A percentile compares a stretch with the other conserved stretches of the same genome.
Evolutionary conservation across 2,888 invertebrate species (phyloP).

Genomic region (Boloria selene): DNA sequence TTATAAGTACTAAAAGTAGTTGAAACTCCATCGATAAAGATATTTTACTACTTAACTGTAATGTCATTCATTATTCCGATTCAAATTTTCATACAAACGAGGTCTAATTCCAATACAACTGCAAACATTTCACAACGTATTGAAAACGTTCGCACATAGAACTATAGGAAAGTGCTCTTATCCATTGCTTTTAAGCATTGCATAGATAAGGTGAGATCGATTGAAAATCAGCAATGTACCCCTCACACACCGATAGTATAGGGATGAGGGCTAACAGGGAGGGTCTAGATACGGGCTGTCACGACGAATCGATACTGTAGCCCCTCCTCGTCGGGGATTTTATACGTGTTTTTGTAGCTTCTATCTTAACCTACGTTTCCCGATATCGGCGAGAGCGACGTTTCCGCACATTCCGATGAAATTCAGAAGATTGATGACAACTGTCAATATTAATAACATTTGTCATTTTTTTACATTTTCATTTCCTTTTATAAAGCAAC

Average conservation of each 20-base stretch:
- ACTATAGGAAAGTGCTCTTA: neutral
- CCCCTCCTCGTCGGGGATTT: slow-evolving; percentile 30
- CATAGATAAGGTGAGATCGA: neutral
- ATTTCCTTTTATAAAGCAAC: no score
- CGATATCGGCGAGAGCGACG: neutral
- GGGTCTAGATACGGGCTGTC: slow-evolving; percentile 53
- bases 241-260: slow-evolving; percentile 11
- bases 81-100: no score
- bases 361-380: slow-evolving; percentile 12
- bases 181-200: neutral
- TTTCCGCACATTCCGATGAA: neutral
- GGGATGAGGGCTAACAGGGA: slow-evolving; percentile 12
- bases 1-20: no score
- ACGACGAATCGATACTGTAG: slow-evolving; percentile 56
- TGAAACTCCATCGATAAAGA: no score
- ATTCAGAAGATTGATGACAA: no score
- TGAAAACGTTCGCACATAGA: neutral
- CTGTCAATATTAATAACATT: no score
- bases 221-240: slow-evolving; percentile 32
- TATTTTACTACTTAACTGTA: no score
- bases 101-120: slow-evolving; percentile 3
- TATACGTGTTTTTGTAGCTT: slow-evolving; percentile 27
- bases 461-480: no score
- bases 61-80: no score
- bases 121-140: neutral